Evolutionary conservation across 2,888 invertebrate species (phyloP).

Genomic region (Fissipunctia ypsillon): DNA sequence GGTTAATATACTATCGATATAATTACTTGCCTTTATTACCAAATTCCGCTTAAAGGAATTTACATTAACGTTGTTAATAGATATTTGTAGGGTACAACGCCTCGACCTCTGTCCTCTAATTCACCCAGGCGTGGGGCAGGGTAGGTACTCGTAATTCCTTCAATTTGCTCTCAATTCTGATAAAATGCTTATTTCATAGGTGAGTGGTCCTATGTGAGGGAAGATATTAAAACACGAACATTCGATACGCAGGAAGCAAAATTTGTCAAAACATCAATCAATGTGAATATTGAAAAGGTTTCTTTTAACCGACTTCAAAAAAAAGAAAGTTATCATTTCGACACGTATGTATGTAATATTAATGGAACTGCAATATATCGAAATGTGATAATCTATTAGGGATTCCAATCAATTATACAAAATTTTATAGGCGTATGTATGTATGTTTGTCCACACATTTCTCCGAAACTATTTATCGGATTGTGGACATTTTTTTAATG

Average conservation of each 20-base stretch:
- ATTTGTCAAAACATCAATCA: background rate
- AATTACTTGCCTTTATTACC: conserved; percentile 19
- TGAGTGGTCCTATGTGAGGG: conserved; percentile 1
- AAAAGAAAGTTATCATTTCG: too few relatives aligned
- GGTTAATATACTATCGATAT: conserved; percentile 11
- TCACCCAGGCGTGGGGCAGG: background rate
- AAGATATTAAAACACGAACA: background rate
- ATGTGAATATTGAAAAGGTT: background rate
- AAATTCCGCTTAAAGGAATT: conserved; percentile 32
- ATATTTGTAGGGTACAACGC: conserved; percentile 13
- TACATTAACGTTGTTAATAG: conserved; percentile 15
- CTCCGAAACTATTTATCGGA: too few relatives aligned
- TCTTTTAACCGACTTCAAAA: too few relatives aligned
- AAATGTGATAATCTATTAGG: too few relatives aligned
- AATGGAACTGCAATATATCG: too few relatives aligned
- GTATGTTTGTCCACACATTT: too few relatives aligned
- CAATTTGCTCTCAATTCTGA: conserved; percentile 7
- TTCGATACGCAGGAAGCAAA: background rate
- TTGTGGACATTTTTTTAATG: too few relatives aligned
- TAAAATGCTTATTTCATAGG: conserved; percentile 34
- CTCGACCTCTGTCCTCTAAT: conserved; percentile 7
- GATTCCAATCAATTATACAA: too few relatives aligned
- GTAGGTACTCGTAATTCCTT: background rate
- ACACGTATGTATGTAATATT: too few relatives aligned
- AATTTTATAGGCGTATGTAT: too few relatives aligned